phyloP scores from a whole-genome alignment of 35 echinoderm and acorn worm species.

The Stichopus chloronotus region DNA sequence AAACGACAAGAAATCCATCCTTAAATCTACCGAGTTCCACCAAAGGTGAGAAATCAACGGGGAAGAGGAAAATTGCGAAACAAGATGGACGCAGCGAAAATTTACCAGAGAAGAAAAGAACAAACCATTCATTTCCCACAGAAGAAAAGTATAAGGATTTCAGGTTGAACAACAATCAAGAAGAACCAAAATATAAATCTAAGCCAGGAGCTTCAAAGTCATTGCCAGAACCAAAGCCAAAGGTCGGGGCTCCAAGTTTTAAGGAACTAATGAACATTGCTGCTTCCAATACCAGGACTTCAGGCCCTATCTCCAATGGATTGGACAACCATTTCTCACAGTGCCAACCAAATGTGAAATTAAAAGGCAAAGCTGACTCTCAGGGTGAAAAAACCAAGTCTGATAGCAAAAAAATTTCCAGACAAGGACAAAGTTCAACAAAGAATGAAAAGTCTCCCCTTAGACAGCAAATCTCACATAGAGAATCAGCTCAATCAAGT shows the following conservation, averaged over 20 bases:
- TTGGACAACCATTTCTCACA: neutral
- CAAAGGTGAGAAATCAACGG: neutral
- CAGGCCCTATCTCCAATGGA: neutral
- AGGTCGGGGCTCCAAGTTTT: neutral
- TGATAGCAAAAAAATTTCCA: neutral
- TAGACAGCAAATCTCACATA: neutral
- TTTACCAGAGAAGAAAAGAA: neutral
- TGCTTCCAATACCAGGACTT: slow-evolving; percentile 20
- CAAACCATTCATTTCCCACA: neutral
- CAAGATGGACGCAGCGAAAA: neutral
- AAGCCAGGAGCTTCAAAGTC: neutral
- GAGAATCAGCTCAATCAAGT: neutral
- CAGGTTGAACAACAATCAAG: neutral
- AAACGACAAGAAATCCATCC: slow-evolving; percentile 3
- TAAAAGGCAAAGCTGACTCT: slow-evolving; percentile 22
- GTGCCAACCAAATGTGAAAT: slow-evolving; percentile 9
- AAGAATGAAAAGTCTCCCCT: neutral
- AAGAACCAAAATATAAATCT: neutral
- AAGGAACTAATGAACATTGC: slow-evolving; percentile 34
- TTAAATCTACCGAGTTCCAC: neutral
- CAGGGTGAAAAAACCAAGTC: neutral
- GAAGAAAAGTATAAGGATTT: slow-evolving; percentile 15
- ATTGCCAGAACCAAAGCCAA: neutral
- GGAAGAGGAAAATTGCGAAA: neutral
- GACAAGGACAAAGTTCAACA: neutral